A percentile compares a stretch with the other conserved stretches of the same genome.
Evolutionary conservation across 2,888 invertebrate genomes (phyloP).

Genomic region (Drosophila flavopinicola): DNA sequence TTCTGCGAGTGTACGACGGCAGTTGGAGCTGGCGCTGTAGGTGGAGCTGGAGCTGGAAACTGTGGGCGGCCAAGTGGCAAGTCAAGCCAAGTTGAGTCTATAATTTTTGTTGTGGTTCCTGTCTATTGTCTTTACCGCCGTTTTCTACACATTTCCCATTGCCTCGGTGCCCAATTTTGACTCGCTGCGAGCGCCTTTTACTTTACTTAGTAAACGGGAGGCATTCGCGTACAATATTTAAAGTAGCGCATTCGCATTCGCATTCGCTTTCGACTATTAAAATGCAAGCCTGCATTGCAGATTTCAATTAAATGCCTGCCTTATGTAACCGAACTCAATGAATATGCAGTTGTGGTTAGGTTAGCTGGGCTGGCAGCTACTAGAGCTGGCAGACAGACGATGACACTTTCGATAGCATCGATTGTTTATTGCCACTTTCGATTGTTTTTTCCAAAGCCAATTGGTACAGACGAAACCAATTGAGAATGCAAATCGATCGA

Average conservation of each 20-base stretch:
- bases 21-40: conserved; percentile 1
- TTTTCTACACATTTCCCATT: conserved; percentile 17
- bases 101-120: conserved; percentile 79
- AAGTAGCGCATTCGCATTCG: conserved; percentile 49
- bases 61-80: conserved; percentile 60
- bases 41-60: conserved; percentile 28
- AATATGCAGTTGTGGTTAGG: neutral
- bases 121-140: conserved; percentile 71
- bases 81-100: conserved; percentile 72
- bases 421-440: too few species aligned
- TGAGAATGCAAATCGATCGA: too few species aligned
- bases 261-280: conserved; percentile 14
- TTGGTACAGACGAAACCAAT: too few species aligned
- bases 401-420: too few species aligned
- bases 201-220: conserved; percentile 28
- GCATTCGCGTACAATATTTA: conserved; percentile 38
- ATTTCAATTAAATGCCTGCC: conserved; percentile 24
- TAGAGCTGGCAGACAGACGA: too few species aligned
- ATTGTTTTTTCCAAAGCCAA: too few species aligned
- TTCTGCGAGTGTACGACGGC: too few species aligned
- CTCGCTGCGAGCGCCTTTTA: conserved; percentile 15
- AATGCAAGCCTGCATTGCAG: conserved; percentile 3
- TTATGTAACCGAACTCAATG: neutral
- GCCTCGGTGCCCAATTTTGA: conserved; percentile 1
- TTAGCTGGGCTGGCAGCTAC: too few species aligned